Conservation (phyloP, 2,797 vertebrate species). For the Paedocypris micromegethes region DNA sequence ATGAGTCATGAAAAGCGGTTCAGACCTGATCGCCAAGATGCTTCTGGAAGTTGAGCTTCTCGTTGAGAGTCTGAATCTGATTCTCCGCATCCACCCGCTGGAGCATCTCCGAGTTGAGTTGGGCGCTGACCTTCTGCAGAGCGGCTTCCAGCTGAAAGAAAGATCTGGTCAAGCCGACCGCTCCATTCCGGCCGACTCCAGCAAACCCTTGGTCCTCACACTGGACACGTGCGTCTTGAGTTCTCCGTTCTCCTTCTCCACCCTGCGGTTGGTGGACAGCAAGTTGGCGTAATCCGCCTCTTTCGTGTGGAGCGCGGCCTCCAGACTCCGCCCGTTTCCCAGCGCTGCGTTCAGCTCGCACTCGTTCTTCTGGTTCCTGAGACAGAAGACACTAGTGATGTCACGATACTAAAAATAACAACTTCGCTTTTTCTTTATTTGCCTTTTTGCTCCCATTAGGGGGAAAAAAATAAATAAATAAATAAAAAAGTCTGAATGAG, state of each 20-base stretch:
- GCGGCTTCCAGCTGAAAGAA: constrained; percentile 33
- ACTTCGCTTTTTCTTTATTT: too few species aligned
- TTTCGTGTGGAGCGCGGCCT: constrained; percentile 65
- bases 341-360: constrained; percentile 60
- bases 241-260: constrained; percentile 59
- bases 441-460: too few species aligned
- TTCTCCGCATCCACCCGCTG: constrained; percentile 74
- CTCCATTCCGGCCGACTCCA: too few species aligned
- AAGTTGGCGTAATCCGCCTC: constrained; percentile 67
- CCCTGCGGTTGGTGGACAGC: constrained; percentile 57
- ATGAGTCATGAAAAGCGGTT: too few species aligned
- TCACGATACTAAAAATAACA: too few species aligned
- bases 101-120: constrained; percentile 73
- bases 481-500: too few species aligned
- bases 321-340: constrained; percentile 62
- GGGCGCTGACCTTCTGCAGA: constrained; percentile 65
- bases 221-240: constrained; percentile 61
- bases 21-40: constrained; percentile 64
- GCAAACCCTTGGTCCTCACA: constrained; percentile 56
- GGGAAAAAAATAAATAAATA: too few species aligned
- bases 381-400: not conserved
- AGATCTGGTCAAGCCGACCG: not conserved
- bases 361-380: constrained; percentile 75
- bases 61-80: constrained; percentile 70
- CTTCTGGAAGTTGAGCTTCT: constrained; percentile 76